Evolutionary conservation across 1,140 invertebrate species (phyloP).

Genomic region (Drosophila oshimai): DNA sequence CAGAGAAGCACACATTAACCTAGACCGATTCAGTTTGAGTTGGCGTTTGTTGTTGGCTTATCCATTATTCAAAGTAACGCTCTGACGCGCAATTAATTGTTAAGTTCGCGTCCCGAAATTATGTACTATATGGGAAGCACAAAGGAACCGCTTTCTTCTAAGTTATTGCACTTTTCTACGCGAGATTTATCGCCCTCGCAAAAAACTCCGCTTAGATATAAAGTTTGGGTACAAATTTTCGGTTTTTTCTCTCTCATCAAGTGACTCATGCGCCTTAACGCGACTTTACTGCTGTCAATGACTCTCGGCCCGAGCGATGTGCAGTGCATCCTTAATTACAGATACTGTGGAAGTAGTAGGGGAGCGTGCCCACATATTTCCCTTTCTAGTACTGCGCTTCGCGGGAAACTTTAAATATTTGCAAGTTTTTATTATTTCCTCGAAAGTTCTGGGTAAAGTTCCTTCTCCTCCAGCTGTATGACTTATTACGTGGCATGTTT

Average conservation of each 20-base stretch:
- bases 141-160: conserved; percentile 41
- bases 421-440: conserved; percentile 45
- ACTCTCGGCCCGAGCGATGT: conserved; percentile 55
- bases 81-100: conserved; percentile 46
- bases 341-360: background rate
- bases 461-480: conserved; percentile 3
- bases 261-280: conserved; percentile 51
- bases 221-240: conserved; percentile 24
- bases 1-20: background rate
- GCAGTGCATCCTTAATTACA: conserved; percentile 76
- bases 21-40: background rate
- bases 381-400: conserved; percentile 2
- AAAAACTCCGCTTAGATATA: conserved; percentile 50
- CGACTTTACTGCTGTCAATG: conserved; percentile 62
- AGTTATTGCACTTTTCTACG: conserved; percentile 65
- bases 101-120: conserved; percentile 26
- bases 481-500: conserved; percentile 40
- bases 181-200: conserved; percentile 55
- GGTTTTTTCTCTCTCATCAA: conserved; percentile 5
- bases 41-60: background rate
- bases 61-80: conserved; percentile 24
- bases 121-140: background rate
- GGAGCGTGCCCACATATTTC: background rate
- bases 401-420: conserved; percentile 27
- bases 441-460: conserved; percentile 23